Percentiles rank a stretch among this genome's conserved stretches.
Evolutionary conservation across 2,113 vertebrate species (phyloP).

Genomic region (Gulo gulo): DNA sequence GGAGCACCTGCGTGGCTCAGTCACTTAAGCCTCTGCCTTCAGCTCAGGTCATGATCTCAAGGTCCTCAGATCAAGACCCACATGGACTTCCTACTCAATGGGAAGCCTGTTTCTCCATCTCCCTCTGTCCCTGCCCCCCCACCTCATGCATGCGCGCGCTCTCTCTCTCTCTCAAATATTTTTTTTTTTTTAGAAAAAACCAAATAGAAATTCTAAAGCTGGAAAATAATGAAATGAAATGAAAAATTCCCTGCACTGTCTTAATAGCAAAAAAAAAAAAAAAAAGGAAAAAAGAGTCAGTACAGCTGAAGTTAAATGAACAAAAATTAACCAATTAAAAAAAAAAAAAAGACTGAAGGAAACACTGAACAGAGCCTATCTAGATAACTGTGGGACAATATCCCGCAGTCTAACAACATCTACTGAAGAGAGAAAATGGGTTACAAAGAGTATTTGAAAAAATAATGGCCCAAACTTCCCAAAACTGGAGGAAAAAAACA

Average conservation of each 20-base stretch:
- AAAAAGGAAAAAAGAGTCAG: neutral
- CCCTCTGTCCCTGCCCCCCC: neutral
- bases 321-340: neutral
- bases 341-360: neutral
- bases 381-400: neutral
- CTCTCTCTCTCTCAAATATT: neutral
- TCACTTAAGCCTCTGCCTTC: neutral
- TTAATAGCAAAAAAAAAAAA: neutral
- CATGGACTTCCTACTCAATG: neutral
- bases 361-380: neutral
- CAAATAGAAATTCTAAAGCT: neutral
- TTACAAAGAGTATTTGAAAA: neutral
- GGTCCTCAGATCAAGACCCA: neutral
- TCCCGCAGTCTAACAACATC: neutral
- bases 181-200: neutral
- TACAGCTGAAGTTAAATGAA: neutral
- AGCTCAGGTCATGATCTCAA: neutral
- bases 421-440: neutral
- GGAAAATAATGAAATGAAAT: neutral
- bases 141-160: rapidly evolving
- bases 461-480: neutral
- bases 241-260: neutral
- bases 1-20: neutral
- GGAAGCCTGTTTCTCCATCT: neutral
- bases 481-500: neutral